These are phyloP conservation scores for Trimorus sp. DNA, from an alignment of 2,888 invertebrate genomes.

Conservation along the genomic window DNA sequence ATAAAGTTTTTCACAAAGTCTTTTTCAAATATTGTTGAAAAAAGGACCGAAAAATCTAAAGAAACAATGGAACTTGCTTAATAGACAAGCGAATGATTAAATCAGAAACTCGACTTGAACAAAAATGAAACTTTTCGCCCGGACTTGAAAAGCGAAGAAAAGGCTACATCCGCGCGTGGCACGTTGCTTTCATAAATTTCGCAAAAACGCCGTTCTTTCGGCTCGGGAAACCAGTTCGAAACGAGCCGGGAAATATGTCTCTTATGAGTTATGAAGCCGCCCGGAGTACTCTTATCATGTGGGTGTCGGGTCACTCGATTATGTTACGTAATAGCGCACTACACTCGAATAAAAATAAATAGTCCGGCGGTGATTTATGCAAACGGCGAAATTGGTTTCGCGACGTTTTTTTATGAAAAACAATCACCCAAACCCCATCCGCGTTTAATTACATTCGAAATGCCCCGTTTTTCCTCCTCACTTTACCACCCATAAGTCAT, in stretches of 20 bases:
- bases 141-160: constrained; percentile 21
- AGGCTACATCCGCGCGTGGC: constrained; percentile 26
- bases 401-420: background rate
- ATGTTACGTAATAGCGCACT: constrained; percentile 40
- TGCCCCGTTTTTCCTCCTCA: too few species aligned
- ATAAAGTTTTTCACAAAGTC: too few species aligned
- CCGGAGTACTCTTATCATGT: constrained; percentile 52
- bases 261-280: constrained; percentile 40
- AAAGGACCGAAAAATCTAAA: too few species aligned
- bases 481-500: too few species aligned
- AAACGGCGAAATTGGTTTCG: constrained; percentile 3
- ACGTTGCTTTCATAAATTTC: constrained; percentile 35
- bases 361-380: constrained; percentile 38
- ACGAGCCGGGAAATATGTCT: constrained; percentile 40
- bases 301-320: constrained; percentile 45
- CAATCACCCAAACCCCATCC: too few species aligned
- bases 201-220: constrained; percentile 44
- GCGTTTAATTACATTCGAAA: too few species aligned
- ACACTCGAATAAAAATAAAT: constrained; percentile 34
- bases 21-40: too few species aligned
- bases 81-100: too few species aligned
- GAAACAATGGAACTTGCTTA: too few species aligned
- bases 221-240: constrained; percentile 48
- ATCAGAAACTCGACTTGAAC: too few species aligned
- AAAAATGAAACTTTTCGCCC: background rate